Base-by-base conservation (phyloP, 2,797 vertebrate species). In the Orestias chungarensis region DNA sequence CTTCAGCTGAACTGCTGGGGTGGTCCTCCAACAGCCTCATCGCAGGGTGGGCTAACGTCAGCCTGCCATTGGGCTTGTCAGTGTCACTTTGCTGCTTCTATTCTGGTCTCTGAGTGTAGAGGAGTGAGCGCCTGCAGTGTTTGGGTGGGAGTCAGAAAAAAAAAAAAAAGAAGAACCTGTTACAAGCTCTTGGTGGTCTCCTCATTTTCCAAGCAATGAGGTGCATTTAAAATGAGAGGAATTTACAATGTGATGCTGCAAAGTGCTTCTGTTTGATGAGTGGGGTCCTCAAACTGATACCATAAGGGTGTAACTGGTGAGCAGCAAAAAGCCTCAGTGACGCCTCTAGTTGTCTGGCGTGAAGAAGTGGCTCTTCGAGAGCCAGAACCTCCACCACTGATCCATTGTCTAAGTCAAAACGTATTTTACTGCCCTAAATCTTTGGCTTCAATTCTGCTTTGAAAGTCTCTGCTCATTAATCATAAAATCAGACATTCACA, bases 111-210 rank as follows among this genome's bases (percentile, higher is more conserved):
- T 68, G 71, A 81, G 81, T 72, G 74, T 67, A 86, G 86, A 89
- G 80, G 81, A 80, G 74, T 74, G 80, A 86, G 83, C 86, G 84
- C 65, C 68, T 68, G 82, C 20, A 87, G 74, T 70, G 66, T 88
- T 82, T 80, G 75, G 81, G 83, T 85, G 80, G 74, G 79, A 86
- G 86, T 54, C 23, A 31, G 50, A 62, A 76, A 75, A 81, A 75
- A 84, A 73, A 57, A 54, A 9, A 74, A 49, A 6, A 23, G 54
- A 74, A 77, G 79, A 89, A 89, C 86, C 90, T 91, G 87, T 89
- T 85, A 80, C 46, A 17, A 88, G 70, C 78, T 81, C 89, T 88
- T 93, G 92, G 93, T 94, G 93, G 94, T 93, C 93, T 79, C 72
- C 77, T 83, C 70, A 76, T 89, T 84, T 83, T 81, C 84, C 74